Evolutionary conservation across 2,888 invertebrate species (phyloP).

Genomic region (Oscheius onirici): DNA sequence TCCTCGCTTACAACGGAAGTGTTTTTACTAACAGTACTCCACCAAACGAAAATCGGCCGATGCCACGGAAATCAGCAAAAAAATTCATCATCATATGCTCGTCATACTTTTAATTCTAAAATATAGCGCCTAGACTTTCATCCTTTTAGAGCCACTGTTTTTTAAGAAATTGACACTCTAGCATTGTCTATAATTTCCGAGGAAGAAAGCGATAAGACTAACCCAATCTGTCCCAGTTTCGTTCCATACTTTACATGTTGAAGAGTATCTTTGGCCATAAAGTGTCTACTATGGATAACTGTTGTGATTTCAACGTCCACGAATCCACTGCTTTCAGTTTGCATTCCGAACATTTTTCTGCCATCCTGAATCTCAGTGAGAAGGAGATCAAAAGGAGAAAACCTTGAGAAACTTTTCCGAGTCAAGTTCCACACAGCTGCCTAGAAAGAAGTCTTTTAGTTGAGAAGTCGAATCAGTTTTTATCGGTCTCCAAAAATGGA

Average conservation of each 20-base stretch:
- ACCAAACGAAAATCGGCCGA: no score
- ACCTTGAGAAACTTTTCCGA: conserved; percentile 15
- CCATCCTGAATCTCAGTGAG: conserved; percentile 27
- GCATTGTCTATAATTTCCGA: no score
- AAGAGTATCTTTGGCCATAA: conserved; percentile 45
- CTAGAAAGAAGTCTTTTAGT: conserved; percentile 43
- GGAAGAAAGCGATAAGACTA: not conserved
- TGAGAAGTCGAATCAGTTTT: conserved; percentile 16
- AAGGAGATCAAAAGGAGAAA: not conserved
- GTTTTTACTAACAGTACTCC: no score
- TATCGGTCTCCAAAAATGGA: conserved; percentile 40
- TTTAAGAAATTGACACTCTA: no score
- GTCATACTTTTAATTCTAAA: no score
- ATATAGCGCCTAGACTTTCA: no score
- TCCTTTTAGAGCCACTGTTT: no score
- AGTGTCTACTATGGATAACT: conserved; percentile 46
- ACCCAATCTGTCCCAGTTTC: conserved; percentile 48
- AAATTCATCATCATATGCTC: no score
- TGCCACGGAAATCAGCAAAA: no score
- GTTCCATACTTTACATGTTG: conserved; percentile 48
- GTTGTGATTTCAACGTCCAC: conserved; percentile 34
- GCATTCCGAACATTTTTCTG: conserved; percentile 39
- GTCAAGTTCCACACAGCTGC: conserved; percentile 42
- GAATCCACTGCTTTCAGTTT: conserved; percentile 38
- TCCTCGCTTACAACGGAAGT: no score